Evolutionary conservation across 2,797 vertebrate genomes (phyloP).

Genomic region (Bryconaethiops microstoma): DNA sequence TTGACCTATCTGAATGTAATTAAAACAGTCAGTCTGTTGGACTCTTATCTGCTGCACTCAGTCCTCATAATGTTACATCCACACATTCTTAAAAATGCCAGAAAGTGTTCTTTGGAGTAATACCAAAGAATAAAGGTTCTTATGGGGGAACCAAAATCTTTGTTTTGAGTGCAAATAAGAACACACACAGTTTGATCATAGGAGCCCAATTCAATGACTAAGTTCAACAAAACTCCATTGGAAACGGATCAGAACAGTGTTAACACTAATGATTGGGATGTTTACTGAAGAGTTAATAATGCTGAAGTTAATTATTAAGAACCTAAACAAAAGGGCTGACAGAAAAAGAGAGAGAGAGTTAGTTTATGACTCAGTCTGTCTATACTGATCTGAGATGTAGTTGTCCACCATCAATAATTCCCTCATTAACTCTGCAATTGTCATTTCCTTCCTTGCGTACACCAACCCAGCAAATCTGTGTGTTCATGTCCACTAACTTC

Average conservation of each 20-base stretch:
- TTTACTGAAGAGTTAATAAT: slow-evolving; percentile 93
- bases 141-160: neutral
- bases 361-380: slow-evolving; percentile 46
- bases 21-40: slow-evolving; percentile 60
- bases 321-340: slow-evolving; percentile 83
- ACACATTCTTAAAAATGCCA: slow-evolving; percentile 13
- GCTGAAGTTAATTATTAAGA: slow-evolving; percentile 94
- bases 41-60: slow-evolving; percentile 57
- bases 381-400: slow-evolving; percentile 40
- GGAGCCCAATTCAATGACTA: neutral
- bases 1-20: slow-evolving; percentile 78
- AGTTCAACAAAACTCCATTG: neutral
- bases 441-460: slow-evolving; percentile 33
- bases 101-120: neutral
- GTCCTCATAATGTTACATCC: neutral
- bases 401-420: slow-evolving; percentile 51
- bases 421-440: slow-evolving; percentile 41
- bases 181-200: neutral
- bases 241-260: neutral
- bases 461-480: neutral
- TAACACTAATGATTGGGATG: slow-evolving; percentile 77
- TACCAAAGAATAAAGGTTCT: neutral
- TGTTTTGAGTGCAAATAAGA: neutral
- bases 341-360: slow-evolving; percentile 13
- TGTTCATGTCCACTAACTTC: neutral